Conservation (phyloP, 2,888 invertebrate species). For the Tinea trinotella region DNA sequence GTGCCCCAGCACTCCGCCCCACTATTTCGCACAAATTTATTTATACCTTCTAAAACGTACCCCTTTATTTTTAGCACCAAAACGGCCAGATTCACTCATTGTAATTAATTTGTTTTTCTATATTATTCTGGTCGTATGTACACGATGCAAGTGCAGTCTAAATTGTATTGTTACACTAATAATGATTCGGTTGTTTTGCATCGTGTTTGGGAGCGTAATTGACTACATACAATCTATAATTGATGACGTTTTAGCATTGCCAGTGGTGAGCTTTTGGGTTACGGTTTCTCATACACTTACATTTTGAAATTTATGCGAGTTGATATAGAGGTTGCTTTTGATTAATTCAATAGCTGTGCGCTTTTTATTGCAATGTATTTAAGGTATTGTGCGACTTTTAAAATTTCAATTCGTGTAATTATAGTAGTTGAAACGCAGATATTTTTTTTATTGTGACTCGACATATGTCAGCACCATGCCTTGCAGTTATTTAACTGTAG, state of each 20-base stretch:
- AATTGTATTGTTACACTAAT: neutral
- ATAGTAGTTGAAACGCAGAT: too few species aligned
- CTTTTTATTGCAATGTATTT: too few species aligned
- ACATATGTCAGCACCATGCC: too few species aligned
- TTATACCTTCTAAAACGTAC: neutral
- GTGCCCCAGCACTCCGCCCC: constrained; percentile 28
- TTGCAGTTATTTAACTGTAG: too few species aligned
- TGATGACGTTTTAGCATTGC: constrained; percentile 5
- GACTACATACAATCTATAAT: neutral
- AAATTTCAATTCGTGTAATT: too few species aligned
- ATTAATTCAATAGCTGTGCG: too few species aligned
- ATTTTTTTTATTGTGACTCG: too few species aligned
- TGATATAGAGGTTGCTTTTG: too few species aligned
- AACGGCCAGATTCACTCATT: neutral
- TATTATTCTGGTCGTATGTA: neutral
- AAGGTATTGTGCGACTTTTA: too few species aligned
- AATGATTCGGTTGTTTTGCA: neutral
- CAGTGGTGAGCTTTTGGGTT: constrained; percentile 4
- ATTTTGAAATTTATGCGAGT: neutral
- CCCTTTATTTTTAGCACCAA: neutral
- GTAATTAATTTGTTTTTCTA: neutral
- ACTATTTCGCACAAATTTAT: neutral
- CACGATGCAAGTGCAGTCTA: neutral
- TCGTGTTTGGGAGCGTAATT: neutral
- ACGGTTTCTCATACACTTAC: neutral